Conservation (phyloP, 2,113 vertebrate species). For the Ammodytes marinus region DNA sequence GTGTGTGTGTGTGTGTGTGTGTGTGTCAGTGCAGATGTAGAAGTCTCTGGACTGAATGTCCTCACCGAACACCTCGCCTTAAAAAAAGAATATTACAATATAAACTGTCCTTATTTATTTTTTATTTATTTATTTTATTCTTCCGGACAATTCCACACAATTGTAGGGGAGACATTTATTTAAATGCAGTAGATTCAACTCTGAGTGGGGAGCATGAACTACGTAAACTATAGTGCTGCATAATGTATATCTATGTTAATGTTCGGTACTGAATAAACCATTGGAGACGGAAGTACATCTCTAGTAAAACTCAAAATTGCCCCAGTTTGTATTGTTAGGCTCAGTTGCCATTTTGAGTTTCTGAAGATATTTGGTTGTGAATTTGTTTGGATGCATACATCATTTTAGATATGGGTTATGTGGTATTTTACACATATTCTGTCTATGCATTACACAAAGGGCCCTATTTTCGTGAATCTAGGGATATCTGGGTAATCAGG, state of each 20-base stretch:
- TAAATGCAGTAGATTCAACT: constrained; percentile 7
- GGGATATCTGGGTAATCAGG: neutral
- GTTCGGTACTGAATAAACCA: constrained; percentile 17
- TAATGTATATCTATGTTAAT: constrained; percentile 24
- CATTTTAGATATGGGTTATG: neutral
- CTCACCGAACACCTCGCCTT: constrained; percentile 4
- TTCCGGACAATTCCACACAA: too few species aligned
- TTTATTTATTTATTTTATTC: too few species aligned
- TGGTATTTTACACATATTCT: neutral
- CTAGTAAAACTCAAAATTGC: neutral
- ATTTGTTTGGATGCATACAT: constrained; percentile 5
- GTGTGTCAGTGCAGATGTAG: constrained; percentile 1
- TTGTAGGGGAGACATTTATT: constrained; percentile 10
- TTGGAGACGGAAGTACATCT: constrained; percentile 4
- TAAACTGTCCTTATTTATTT: constrained; percentile 8
- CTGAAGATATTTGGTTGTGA: neutral
- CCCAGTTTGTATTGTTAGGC: neutral
- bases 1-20: neutral
- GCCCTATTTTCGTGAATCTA: neutral
- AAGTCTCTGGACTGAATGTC: constrained; percentile 15
- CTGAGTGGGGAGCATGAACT: neutral
- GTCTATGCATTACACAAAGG: neutral
- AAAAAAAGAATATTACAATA: constrained; percentile 2
- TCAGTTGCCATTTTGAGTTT: neutral
- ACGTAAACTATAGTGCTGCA: constrained; percentile 1